Base-by-base conservation (phyloP, 2,888 invertebrate genomes). In the Sacculina carcini region DNA sequence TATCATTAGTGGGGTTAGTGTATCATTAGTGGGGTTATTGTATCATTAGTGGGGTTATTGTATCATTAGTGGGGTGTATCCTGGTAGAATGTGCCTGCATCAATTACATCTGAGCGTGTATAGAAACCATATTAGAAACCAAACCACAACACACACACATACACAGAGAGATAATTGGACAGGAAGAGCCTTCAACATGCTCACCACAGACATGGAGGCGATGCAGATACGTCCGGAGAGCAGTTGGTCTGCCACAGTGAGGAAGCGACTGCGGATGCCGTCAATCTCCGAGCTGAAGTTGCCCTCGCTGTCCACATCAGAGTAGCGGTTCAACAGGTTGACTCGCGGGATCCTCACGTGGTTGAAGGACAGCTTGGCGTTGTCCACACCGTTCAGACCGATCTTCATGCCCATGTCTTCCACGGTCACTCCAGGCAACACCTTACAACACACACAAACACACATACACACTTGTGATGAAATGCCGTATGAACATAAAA, bases 381-480 rank as follows among this genome's bases (percentile, higher is more conserved):
- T 59, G 54, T 59, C 59, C n/a, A 59, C 59, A 16, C 59, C 59
- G 50, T 59, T 59, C 12, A 59, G 55, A 14, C 59, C 59, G 58
- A 59, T 58, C 52, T 59, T 59, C 48, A 56, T 48, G n/a, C 59
- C 59, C 58, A 58, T 59, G 55, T 59, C 59, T 51, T 59, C 58
- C 21, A 59, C 56, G 14, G 53, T 51, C 16, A 59, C 58, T 12
- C 52, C 55, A 12, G 58, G 57, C 47, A 59, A 38, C 26, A 57
- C 50, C 56, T 54, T 49, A n/a, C n/a, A n/a, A n/a, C n/a, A n/a
- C n/a, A n/a, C n/a, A n/a, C n/a, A n/a, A n/a, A n/a, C n/a, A n/a
- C n/a, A n/a, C n/a, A n/a, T n/a, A n/a, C n/a, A n/a, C n/a, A n/a
- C n/a, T n/a, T n/a, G n/a, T n/a, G n/a, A n/a, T n/a, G n/a, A n/a